Base-by-base conservation (phyloP, 2,797 vertebrate species). In the Columba guinea region DNA sequence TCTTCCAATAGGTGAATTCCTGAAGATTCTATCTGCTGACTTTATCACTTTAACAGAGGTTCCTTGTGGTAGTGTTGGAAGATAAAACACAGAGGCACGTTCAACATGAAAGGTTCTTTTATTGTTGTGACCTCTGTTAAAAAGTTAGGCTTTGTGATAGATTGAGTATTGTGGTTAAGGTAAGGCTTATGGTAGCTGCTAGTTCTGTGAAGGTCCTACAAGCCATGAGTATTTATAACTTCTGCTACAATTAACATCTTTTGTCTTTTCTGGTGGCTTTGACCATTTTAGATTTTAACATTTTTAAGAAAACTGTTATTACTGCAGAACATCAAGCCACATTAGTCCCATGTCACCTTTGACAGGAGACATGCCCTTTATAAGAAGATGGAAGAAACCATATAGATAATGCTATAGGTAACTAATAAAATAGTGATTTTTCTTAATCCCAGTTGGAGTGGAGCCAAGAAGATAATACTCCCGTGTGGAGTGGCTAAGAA, bases 1-100 rank as follows among this genome's bases (percentile, higher is more conserved):
- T 93, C 73, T 89, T 87, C 88, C 64, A 77, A 35, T 88, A 96
- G 89, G 34, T 84, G 87, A 76, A 88, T 92, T 93, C 77, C 56
- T 67, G 51, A 78, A 84, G 70, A 87, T 22, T 56, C 52, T 93
- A 35, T 93, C 86, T 96, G 97, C 84, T 55, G 63, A 62, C 58
- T 83, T 93, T 87, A 88, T 52, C 7, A 6, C 30, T 86, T 96
- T 85, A 75, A 79, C 81, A 90, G 79, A 82, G 48, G 26, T 89
- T 96, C 37, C 92, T 94, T 91, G 70, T 68, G 67, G 20, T 77
- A 9, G 13, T 44, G 35, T 60, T 89, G 63, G 92, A 95, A 91
- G 52, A 70, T 94, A 82, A 88, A 93, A 58, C 24, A 89, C 37
- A 86, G 69, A 41, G 46, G 58, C 35, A 56, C 13, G 52, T 87